A percentile compares a stretch with the other conserved stretches of the same genome.
These are phyloP conservation scores for Crotalus helleri DNA, from an alignment of 2,113 vertebrate species.

Conservation along the genomic window DNA sequence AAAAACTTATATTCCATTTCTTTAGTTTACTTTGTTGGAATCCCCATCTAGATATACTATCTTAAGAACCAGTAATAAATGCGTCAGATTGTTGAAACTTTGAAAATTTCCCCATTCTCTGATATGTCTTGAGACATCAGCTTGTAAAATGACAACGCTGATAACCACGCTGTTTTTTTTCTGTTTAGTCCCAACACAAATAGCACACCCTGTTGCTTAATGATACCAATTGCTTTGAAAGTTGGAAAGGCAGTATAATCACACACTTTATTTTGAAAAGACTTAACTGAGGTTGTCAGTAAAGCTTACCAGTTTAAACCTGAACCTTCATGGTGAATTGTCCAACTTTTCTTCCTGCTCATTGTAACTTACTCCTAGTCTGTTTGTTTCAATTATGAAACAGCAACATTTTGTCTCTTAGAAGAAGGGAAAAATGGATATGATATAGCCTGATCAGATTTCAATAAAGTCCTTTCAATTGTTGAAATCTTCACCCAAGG, in stretches of 20 bases:
- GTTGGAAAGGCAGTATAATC: background rate
- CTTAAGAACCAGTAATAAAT: slow-evolving; percentile 21
- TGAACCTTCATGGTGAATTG: background rate
- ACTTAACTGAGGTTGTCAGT: background rate
- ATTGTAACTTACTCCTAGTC: background rate
- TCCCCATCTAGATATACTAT: slow-evolving; percentile 1
- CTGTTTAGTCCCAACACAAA: slow-evolving; percentile 8
- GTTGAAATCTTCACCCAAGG: background rate
- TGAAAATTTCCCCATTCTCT: slow-evolving; percentile 10
- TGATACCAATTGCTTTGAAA: background rate
- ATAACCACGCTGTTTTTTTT: slow-evolving; percentile 1
- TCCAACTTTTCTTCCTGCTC: background rate
- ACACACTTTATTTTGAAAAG: background rate
- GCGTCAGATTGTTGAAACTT: slow-evolving; percentile 14
- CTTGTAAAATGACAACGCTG: slow-evolving; percentile 7
- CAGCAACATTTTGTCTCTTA: background rate
- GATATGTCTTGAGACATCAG: background rate
- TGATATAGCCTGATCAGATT: background rate
- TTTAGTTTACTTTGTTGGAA: slow-evolving; percentile 16
- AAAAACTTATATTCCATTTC: background rate
- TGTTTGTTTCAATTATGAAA: background rate
- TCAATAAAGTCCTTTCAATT: background rate
- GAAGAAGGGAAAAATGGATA: background rate
- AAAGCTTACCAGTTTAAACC: background rate
- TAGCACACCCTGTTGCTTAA: slow-evolving; percentile 22